phyloP scores from a whole-genome alignment of 2,797 vertebrate genomes.

The Garrulus glandarius region DNA sequence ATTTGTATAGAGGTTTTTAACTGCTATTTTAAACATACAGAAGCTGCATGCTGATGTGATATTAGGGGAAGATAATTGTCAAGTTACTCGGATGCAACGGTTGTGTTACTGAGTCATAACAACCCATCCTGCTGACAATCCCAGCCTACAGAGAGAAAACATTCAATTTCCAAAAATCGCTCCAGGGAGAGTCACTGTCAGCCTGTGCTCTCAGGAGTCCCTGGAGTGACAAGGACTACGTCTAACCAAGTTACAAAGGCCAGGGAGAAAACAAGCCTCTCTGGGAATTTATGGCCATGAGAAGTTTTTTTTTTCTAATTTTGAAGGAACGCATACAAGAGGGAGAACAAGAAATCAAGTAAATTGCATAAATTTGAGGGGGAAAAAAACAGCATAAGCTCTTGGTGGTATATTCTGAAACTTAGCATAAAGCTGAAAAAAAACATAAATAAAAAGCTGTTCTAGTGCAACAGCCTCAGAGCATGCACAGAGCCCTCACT shows the following conservation, averaged over 20 bases:
- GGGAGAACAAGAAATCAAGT: neutral
- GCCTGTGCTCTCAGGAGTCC: neutral
- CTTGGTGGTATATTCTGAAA: neutral
- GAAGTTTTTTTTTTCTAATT: neutral
- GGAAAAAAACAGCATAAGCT: fast-evolving
- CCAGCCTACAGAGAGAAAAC: neutral
- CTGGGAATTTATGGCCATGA: neutral
- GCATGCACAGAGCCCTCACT: fast-evolving
- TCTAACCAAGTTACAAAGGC: neutral
- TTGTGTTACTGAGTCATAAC: neutral
- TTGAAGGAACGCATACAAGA: neutral
- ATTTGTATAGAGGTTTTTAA: neutral
- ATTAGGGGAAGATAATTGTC: neutral
- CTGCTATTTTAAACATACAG: neutral
- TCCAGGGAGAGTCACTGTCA: neutral
- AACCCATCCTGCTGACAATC: neutral
- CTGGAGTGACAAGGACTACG: neutral
- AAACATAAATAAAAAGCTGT: neutral
- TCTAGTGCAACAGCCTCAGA: neutral
- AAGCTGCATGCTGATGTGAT: neutral
- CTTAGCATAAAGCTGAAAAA: neutral
- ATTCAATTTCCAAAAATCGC: neutral
- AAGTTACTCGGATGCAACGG: fast-evolving
- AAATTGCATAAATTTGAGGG: neutral
- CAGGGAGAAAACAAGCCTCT: neutral